These are phyloP conservation scores for Clostera curtula DNA, from an alignment of 2,888 invertebrate genomes.

Conservation along the genomic window DNA sequence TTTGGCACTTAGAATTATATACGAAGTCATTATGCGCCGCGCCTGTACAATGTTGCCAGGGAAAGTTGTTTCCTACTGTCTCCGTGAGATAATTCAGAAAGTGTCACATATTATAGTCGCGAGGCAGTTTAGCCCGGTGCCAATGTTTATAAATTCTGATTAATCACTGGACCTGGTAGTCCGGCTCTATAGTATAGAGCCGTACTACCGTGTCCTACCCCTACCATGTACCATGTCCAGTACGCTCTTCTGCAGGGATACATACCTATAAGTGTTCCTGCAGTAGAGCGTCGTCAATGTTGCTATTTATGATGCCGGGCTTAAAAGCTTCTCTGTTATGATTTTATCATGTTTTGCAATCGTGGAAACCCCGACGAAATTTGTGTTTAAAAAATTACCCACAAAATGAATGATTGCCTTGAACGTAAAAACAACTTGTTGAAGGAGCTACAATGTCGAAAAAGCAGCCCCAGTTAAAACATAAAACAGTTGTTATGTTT, in stretches of 20 bases:
- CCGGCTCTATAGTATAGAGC: conserved; percentile 27
- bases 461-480: conserved; percentile 19
- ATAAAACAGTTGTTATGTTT: conserved; percentile 28
- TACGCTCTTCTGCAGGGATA: too few species aligned
- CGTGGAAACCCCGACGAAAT: conserved; percentile 15
- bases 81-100: conserved; percentile 52
- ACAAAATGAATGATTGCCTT: conserved; percentile 14
- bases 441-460: conserved; percentile 7
- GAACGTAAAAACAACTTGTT: conserved; percentile 12
- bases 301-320: conserved; percentile 16
- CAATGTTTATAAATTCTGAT: conserved; percentile 58
- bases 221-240: too few species aligned
- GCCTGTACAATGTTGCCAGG: conserved; percentile 42
- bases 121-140: conserved; percentile 42
- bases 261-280: too few species aligned
- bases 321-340: conserved; percentile 24
- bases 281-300: conserved; percentile 34
- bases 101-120: conserved; percentile 50
- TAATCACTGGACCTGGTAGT: conserved; percentile 43
- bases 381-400: conserved; percentile 11
- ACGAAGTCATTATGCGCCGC: conserved; percentile 23
- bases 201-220: too few species aligned
- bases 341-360: conserved; percentile 20
- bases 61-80: conserved; percentile 53
- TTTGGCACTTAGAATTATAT: conserved; percentile 45